Conservation (phyloP, 2,888 invertebrate genomes). For the Sarcophaga carnaria region DNA sequence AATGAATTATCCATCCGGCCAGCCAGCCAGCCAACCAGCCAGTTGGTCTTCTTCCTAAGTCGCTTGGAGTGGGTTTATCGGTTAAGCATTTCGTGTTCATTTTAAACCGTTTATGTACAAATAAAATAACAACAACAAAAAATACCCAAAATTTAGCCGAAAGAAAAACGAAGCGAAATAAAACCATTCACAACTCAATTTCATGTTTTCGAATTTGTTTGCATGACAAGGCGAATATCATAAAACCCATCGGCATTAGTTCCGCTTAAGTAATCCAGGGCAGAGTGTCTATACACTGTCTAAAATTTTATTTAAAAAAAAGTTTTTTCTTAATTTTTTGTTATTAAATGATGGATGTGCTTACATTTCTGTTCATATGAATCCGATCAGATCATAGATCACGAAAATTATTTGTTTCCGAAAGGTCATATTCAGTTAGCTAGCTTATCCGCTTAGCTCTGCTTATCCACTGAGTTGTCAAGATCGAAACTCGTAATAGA, state of each 20-base stretch:
- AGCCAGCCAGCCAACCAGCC: background rate
- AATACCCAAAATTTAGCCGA: background rate
- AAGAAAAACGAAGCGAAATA: background rate
- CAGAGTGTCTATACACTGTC: too few relatives aligned
- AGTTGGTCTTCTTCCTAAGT: slow-evolving; percentile 12
- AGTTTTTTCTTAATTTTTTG: background rate
- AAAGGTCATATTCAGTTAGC: too few relatives aligned
- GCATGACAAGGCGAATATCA: background rate
- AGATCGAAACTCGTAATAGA: too few relatives aligned
- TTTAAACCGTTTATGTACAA: background rate
- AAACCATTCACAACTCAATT: background rate
- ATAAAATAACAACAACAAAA: background rate
- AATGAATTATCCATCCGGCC: background rate
- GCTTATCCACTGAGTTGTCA: too few relatives aligned
- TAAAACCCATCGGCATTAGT: background rate
- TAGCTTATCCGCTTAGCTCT: too few relatives aligned
- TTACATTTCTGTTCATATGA: too few relatives aligned
- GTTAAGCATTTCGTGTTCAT: slow-evolving; percentile 1
- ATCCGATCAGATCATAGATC: too few relatives aligned
- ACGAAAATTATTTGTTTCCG: too few relatives aligned
- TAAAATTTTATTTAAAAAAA: too few relatives aligned
- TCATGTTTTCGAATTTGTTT: background rate
- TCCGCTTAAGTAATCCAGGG: background rate
- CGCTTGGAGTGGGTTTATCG: background rate
- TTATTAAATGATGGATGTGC: background rate